Conservation (phyloP, 2,888 invertebrate species). For the Dryobota labecula region DNA sequence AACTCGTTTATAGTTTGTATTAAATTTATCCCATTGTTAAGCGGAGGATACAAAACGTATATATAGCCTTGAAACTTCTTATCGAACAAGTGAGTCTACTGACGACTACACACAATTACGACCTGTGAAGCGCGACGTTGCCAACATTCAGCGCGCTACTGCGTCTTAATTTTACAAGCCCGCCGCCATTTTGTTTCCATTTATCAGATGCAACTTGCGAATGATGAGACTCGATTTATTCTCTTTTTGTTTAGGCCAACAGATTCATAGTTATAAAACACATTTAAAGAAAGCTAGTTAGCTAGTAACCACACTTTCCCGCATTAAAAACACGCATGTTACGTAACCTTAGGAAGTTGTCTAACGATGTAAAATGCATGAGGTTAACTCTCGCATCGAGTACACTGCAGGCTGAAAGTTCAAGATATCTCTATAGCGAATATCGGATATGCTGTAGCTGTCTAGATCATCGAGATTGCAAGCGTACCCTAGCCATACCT, state of each 20-base stretch:
- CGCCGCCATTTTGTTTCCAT: conserved; percentile 87
- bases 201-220: conserved; percentile 78
- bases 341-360: conserved; percentile 72
- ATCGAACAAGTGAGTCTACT: conserved; percentile 86
- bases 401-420: conserved; percentile 68
- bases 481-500: conserved; percentile 77
- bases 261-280: conserved; percentile 48
- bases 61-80: conserved; percentile 89
- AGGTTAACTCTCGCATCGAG: conserved; percentile 50
- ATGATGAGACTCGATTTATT: conserved; percentile 69
- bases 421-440: conserved; percentile 71
- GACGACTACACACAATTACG: conserved; percentile 80
- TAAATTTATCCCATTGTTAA: conserved; percentile 84
- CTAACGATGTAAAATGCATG: conserved; percentile 67
- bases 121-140: conserved; percentile 84
- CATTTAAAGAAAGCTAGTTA: conserved; percentile 38
- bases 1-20: conserved; percentile 74
- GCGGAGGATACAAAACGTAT: conserved; percentile 80
- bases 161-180: conserved; percentile 85
- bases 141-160: conserved; percentile 84
- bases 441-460: conserved; percentile 78
- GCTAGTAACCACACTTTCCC: conserved; percentile 45
- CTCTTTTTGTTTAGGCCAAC: conserved; percentile 40
- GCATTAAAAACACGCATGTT: conserved; percentile 55
- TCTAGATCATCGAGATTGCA: conserved; percentile 77